Conservation (phyloP, 2,113 vertebrate species). For the Macquaria ambigua region DNA sequence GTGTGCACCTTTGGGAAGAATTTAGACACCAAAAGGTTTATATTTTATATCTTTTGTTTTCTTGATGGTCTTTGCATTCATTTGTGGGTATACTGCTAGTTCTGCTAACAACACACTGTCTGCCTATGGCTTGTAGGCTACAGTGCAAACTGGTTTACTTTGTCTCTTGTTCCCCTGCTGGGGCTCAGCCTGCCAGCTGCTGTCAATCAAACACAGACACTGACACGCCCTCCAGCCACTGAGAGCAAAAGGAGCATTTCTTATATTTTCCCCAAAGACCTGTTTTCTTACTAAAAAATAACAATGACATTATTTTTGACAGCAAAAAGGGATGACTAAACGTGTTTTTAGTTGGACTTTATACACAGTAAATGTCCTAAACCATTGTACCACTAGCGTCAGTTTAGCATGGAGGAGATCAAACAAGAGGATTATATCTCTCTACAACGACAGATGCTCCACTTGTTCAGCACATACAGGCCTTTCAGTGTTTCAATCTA, state of each 20-base stretch:
- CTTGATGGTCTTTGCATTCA: neutral
- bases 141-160: neutral
- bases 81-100: neutral
- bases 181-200: too few species aligned
- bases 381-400: neutral
- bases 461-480: neutral
- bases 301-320: neutral
- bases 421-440: constrained; percentile 5
- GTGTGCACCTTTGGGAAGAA: too few species aligned
- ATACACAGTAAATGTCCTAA: neutral
- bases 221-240: neutral
- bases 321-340: neutral
- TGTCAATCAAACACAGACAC: too few species aligned
- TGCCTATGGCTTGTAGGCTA: neutral
- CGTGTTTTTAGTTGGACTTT: neutral
- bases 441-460: neutral
- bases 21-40: too few species aligned
- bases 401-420: neutral
- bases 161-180: too few species aligned
- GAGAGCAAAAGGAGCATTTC: neutral
- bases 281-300: neutral
- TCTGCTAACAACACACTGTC: neutral
- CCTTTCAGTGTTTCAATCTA: neutral
- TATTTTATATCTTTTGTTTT: neutral
- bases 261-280: neutral